These are phyloP conservation scores for Ferdinandea cuprea DNA, from an alignment of 2,888 invertebrate species.

Conservation along the genomic window DNA sequence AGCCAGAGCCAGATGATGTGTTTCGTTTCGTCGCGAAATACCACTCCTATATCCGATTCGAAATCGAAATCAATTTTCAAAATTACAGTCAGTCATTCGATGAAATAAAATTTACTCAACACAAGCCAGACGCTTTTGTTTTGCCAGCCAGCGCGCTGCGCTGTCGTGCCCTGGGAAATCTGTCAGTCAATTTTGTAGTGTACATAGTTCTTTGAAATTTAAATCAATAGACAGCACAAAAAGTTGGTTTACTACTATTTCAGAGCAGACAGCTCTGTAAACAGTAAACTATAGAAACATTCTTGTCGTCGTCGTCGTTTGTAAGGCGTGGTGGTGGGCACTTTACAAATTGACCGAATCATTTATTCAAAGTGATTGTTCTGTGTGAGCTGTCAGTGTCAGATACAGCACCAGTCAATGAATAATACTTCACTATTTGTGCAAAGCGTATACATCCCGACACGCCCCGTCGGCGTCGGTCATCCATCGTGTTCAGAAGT, in stretches of 20 bases:
- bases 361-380: slow-evolving; percentile 68
- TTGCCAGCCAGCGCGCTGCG: too few species aligned
- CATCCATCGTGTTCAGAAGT: not conserved
- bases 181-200: slow-evolving; percentile 6
- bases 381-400: slow-evolving; percentile 45
- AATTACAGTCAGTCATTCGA: not conserved
- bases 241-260: too few species aligned
- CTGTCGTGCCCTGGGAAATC: slow-evolving; percentile 13
- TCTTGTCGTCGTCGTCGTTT: slow-evolving; percentile 1
- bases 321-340: slow-evolving; percentile 48
- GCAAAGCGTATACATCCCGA: too few species aligned
- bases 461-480: too few species aligned
- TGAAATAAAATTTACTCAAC: not conserved
- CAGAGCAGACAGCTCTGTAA: too few species aligned
- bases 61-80: not conserved
- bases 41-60: not conserved
- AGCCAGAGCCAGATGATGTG: too few species aligned
- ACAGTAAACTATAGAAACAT: not conserved
- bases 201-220: slow-evolving; percentile 17
- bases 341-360: slow-evolving; percentile 68
- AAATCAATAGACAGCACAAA: slow-evolving; percentile 25
- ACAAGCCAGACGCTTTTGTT: not conserved
- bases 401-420: slow-evolving; percentile 34
- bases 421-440: slow-evolving; percentile 37
- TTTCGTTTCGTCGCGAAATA: not conserved